Evolutionary conservation across 1,140 invertebrate genomes (phyloP).

Genomic region (Spodoptera frugiperda): DNA sequence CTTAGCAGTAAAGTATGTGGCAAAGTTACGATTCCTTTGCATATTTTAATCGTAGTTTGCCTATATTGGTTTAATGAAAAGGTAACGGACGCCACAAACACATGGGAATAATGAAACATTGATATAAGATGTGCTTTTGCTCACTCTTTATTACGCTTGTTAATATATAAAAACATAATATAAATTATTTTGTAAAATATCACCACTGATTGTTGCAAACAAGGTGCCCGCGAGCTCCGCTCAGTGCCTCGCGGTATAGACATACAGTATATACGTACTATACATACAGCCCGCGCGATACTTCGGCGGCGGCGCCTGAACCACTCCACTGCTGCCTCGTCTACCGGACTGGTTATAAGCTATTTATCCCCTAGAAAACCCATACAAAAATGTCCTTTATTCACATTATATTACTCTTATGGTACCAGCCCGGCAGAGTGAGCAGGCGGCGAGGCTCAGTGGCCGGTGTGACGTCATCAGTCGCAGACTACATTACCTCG

Average conservation of each 20-base stretch:
- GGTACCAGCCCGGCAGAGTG: neutral
- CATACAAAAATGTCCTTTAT: slow-evolving; percentile 46
- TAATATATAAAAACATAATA: slow-evolving; percentile 85
- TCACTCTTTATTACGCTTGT: slow-evolving; percentile 86
- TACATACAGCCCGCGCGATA: too few relatives aligned
- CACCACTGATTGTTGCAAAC: slow-evolving; percentile 74
- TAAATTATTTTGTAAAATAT: slow-evolving; percentile 84
- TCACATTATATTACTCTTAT: slow-evolving; percentile 22
- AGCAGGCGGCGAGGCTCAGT: slow-evolving; percentile 1
- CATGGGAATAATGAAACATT: slow-evolving; percentile 73
- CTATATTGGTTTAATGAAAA: too few relatives aligned
- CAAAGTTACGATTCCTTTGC: too few relatives aligned
- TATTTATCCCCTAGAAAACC: slow-evolving; percentile 41
- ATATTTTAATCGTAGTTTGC: too few relatives aligned
- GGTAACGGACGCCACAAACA: slow-evolving; percentile 46
- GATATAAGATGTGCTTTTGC: slow-evolving; percentile 82
- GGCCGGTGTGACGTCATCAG: neutral
- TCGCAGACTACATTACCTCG: too few relatives aligned
- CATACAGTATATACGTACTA: too few relatives aligned
- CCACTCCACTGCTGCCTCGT: neutral
- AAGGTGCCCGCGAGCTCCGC: slow-evolving; percentile 45
- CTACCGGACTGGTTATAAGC: slow-evolving; percentile 6
- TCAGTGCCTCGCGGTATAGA: neutral
- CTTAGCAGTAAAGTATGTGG: too few relatives aligned
- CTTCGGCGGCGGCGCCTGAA: neutral